phyloP scores from a whole-genome alignment of 2,113 vertebrate species.

The Chamaea fasciata region DNA sequence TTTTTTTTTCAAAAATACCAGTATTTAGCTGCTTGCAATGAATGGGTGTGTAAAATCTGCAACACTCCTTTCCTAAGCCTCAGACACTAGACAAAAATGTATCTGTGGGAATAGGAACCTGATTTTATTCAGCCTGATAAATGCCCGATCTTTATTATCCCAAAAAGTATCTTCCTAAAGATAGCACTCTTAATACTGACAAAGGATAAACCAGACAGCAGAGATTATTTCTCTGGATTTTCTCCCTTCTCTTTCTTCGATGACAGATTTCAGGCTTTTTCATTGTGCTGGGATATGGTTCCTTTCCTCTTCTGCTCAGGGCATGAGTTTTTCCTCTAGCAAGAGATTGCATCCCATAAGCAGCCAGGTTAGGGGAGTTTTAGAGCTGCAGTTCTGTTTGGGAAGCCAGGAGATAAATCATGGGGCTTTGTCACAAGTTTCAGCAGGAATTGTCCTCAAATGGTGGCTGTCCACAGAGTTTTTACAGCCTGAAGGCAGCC shows the following conservation, averaged over 20 bases:
- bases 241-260: background rate
- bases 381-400: slow-evolving; percentile 26
- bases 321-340: background rate
- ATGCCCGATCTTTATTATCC: slow-evolving; percentile 57
- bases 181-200: slow-evolving; percentile 25
- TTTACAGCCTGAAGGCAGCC: background rate
- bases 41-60: slow-evolving; percentile 56
- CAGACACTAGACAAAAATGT: slow-evolving; percentile 61
- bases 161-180: slow-evolving; percentile 21
- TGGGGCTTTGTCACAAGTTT: background rate
- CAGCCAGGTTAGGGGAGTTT: background rate
- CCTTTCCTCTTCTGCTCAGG: background rate
- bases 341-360: background rate
- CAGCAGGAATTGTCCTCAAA: background rate
- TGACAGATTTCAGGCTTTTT: background rate
- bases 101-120: slow-evolving; percentile 55
- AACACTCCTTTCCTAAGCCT: slow-evolving; percentile 60
- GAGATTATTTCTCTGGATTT: slow-evolving; percentile 45
- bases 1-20: slow-evolving; percentile 59
- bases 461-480: background rate
- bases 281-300: background rate
- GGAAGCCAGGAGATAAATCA: background rate
- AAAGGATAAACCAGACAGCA: slow-evolving; percentile 46
- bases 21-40: slow-evolving; percentile 61
- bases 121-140: slow-evolving; percentile 66